Evolutionary conservation across 2,113 vertebrate species (phyloP), one percentile per base, ranked within the genome.

Genomic region (Crotalus viridis): DNA sequence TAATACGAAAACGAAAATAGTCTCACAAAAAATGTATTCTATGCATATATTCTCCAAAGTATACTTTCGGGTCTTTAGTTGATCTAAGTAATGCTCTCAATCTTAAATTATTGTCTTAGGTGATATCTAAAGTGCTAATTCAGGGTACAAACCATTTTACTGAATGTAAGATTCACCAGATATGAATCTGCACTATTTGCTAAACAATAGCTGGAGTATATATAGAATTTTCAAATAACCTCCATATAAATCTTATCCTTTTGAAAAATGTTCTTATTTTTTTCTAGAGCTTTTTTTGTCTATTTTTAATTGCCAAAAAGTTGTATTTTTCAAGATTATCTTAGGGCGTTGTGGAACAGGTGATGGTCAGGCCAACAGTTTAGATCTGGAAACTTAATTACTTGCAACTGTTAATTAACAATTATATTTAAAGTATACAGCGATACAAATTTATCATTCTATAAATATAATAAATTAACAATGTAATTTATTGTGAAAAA

Each of bases 341-440:
- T 85, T 89, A 92, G 86, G 81, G 91, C 9, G 85, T 26, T 24
- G 69, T 94, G 91, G 89, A 90, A 92, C 90, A 95, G 90, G 90
- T 92, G 94, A 94, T 94, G 94, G 96, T 96, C 93, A 93, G 95
- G 95, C 93, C 93, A 85, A 94, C 0, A 0, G 94, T 95, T 96
- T 89, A 93, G 94, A 95, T 88, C 92, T 94, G 90, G 93, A 93
- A 96, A 94, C 94, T 87, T 95, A 96, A 97, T 96, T 97, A 96
- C 93, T 96, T 94, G 93, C 90, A 39, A 21, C 3, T 81, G 7
- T 21, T 39, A 21, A 81, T 81, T 81, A 81, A 39, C 33, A 39
- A 69, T 69, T n/a, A n/a, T 12, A n/a, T 69, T 69, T 69, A 69
- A n/a, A n/a, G n/a, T 69, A 69, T 69, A n/a, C 28, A 69, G 64